phyloP scores from a whole-genome alignment of 2,888 invertebrate genomes.

The Xylophagus ater region DNA sequence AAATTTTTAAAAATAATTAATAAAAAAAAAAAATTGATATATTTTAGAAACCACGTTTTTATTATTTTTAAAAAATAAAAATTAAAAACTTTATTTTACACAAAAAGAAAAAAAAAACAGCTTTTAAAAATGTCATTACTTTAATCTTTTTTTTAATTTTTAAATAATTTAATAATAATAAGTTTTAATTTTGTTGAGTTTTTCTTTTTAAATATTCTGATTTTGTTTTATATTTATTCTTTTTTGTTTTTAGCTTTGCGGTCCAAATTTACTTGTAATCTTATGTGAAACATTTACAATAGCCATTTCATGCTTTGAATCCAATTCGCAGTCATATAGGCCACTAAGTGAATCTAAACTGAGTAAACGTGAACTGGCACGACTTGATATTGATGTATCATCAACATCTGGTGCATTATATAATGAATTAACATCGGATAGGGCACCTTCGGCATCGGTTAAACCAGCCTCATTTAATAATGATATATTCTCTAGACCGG shows the following conservation, averaged over 20 bases:
- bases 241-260: constrained; percentile 26
- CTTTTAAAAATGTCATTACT: no score
- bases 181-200: neutral
- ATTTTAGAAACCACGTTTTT: no score
- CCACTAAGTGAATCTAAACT: constrained; percentile 72
- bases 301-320: constrained; percentile 40
- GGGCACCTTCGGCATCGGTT: constrained; percentile 77
- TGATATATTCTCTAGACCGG: constrained; percentile 73
- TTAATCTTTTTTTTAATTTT: neutral
- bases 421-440: constrained; percentile 77
- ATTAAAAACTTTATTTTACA: no score
- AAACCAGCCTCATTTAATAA: constrained; percentile 76
- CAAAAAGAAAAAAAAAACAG: no score
- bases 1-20: no score
- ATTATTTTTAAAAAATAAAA: no score
- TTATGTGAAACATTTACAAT: constrained; percentile 40
- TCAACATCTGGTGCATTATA: constrained; percentile 56
- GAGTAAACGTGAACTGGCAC: constrained; percentile 71
- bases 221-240: neutral
- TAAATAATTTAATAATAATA: neutral
- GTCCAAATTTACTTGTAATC: constrained; percentile 39
- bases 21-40: no score
- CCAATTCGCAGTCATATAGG: constrained; percentile 57
- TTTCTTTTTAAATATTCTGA: neutral
- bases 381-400: constrained; percentile 69